phyloP scores from a whole-genome alignment of 2,113 vertebrate species.

The Uria lomvia region DNA sequence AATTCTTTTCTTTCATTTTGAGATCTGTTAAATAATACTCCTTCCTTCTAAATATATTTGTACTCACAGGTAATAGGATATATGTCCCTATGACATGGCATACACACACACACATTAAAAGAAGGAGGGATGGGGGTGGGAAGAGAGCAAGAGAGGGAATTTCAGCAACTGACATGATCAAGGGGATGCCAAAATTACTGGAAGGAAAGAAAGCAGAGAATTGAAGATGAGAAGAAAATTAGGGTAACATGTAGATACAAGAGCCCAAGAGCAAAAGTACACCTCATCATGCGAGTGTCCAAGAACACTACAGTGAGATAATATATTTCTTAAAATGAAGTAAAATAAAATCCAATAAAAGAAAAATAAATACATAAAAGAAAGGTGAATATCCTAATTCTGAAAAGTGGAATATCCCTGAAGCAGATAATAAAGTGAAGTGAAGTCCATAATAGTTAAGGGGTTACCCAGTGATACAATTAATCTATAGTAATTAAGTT shows the following conservation, averaged over 20 bases:
- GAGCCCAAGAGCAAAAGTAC: not conserved
- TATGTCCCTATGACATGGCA: not conserved
- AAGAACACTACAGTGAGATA: not conserved
- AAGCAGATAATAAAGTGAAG: not conserved
- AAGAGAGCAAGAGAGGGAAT: not conserved
- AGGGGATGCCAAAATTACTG: constrained; percentile 28
- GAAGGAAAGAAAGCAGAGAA: constrained; percentile 40
- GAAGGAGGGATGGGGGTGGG: accelerated
- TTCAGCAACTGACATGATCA: not conserved
- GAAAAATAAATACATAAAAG: not conserved
- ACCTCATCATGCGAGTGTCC: not conserved
- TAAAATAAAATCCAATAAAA: not conserved
- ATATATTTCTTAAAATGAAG: not conserved
- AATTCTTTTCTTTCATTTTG: not conserved
- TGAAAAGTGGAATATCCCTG: not conserved
- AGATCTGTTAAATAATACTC: not conserved
- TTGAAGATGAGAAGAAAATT: constrained; percentile 46
- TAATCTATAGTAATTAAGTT: not conserved
- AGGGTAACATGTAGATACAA: not conserved
- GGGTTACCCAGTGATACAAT: not conserved
- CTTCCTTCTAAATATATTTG: not conserved
- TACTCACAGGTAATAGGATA: not conserved
- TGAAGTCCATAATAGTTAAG: not conserved
- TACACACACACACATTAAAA: not conserved
- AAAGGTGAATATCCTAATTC: not conserved